phyloP scores from a whole-genome alignment of 2,888 invertebrate genomes.

The Electrophaes corylata region DNA sequence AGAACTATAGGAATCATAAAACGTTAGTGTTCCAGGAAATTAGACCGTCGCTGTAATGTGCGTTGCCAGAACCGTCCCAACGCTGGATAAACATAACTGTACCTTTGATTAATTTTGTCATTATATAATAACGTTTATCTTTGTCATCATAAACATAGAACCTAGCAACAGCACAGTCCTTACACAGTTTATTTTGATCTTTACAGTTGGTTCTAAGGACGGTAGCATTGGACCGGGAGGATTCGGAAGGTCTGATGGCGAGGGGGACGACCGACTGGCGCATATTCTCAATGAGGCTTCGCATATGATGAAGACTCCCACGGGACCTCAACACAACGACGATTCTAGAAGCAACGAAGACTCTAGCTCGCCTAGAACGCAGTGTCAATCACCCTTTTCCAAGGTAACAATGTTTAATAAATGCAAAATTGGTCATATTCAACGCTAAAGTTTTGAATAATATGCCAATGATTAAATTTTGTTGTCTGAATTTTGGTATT shows the following conservation, averaged over 20 bases:
- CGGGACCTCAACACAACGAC: conserved; percentile 75
- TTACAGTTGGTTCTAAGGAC: conserved; percentile 90
- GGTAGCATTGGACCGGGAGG: conserved; percentile 89
- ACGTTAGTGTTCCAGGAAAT: conserved; percentile 41
- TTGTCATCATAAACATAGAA: conserved; percentile 16
- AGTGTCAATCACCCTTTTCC: conserved; percentile 92
- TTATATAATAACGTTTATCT: conserved; percentile 19
- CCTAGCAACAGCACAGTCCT: neutral
- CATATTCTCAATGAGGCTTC: conserved; percentile 97
- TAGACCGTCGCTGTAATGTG: conserved; percentile 30
- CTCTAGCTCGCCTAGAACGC: conserved; percentile 90
- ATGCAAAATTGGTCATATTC: neutral
- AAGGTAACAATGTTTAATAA: conserved; percentile 72
- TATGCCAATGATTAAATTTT: no score
- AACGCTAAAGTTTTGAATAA: no score
- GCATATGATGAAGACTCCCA: conserved; percentile 91
- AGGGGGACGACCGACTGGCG: conserved; percentile 95
- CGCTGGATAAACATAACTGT: conserved; percentile 22
- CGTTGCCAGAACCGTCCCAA: conserved; percentile 27
- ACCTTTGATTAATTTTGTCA: conserved; percentile 23
- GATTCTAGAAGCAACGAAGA: conserved; percentile 91
- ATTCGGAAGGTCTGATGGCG: conserved; percentile 90
- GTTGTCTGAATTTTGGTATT: no score
- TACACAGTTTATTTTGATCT: conserved; percentile 30
- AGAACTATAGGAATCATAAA: conserved; percentile 50